Base-by-base conservation (phyloP, 2,888 invertebrate species). In the Drosophila paranaensis region DNA sequence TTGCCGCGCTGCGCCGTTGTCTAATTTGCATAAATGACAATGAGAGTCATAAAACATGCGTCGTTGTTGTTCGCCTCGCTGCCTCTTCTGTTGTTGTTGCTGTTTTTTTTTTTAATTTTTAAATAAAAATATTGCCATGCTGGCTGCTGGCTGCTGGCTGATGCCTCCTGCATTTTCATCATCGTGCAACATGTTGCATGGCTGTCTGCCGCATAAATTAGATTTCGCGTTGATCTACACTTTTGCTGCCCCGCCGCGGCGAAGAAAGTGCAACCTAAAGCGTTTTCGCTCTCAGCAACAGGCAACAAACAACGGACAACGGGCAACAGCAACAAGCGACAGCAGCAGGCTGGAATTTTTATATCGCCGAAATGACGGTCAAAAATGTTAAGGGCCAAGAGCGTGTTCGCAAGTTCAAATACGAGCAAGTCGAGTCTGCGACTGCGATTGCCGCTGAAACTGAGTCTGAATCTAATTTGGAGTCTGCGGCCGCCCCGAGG, bases 351-450 rank as follows among this genome's bases (percentile, higher is more conserved):
- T 45, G 81, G 84, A 86, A 85, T 85, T 85, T 79, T 88, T 82
- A 88, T 88, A 85, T 85, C 83, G 79, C 77, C 88, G 65, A 85
- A 85, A 85, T 85, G 89, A 86, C 86, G 86, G 89, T 88, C 87
- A 86, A 76, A 74, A 88, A 89, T 84, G 86, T 87, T 87, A 90
- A 90, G 91, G 90, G 90, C 90, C 90, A 90, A 90, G 86, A 90
- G 90, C 90, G 90, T 91, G 90, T 89, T 90, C 89, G 82, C 79
- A 85, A 91, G 90, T 91, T 90, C 90, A 90, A 90, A 84, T 84
- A 77, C 75, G 73, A 84, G 74, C 67, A 61, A 71, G 48, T 64
- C 56, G 53, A 16, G n/a, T 9, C 42, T 39, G 61, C 20, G 54
- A 53, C 30, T 39, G 60, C 25, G 54, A 53, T 40, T 65, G 53